phyloP scores from a whole-genome alignment of 2,888 invertebrate species.

The Nebria salina region DNA sequence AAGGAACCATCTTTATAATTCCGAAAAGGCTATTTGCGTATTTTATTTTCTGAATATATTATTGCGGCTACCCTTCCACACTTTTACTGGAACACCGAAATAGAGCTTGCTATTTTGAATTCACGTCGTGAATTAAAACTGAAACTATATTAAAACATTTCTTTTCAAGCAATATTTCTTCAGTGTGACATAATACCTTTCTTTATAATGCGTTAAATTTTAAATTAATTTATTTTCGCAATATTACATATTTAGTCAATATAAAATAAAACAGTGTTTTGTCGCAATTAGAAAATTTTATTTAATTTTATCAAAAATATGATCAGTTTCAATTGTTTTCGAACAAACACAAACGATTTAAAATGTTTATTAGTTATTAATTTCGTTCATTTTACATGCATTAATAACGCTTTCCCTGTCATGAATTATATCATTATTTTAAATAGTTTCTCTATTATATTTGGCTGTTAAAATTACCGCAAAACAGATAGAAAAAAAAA shows the following conservation, averaged over 20 bases:
- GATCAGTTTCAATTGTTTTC: too few species aligned
- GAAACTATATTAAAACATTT: neutral
- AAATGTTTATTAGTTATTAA: too few species aligned
- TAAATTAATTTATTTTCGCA: neutral
- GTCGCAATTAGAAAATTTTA: too few species aligned
- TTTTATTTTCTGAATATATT: conserved; percentile 31
- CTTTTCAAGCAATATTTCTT: neutral
- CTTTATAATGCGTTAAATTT: neutral
- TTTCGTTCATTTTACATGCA: too few species aligned
- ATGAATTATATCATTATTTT: too few species aligned
- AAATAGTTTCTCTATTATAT: too few species aligned
- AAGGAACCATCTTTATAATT: conserved; percentile 34
- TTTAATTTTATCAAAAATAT: too few species aligned
- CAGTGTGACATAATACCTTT: neutral
- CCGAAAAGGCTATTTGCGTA: conserved; percentile 37
- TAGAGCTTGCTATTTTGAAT: neutral
- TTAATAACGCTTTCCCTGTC: too few species aligned
- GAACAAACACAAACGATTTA: too few species aligned
- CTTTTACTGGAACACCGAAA: conserved; percentile 19
- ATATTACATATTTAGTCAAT: neutral
- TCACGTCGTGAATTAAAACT: neutral
- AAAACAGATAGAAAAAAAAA: too few species aligned
- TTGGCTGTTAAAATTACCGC: too few species aligned
- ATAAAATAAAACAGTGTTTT: neutral
- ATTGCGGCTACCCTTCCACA: conserved; percentile 20